Percentiles rank a stretch among this genome's conserved stretches.
phyloP scores from a whole-genome alignment of 2,113 vertebrate genomes.

The Trogon melanurus region DNA sequence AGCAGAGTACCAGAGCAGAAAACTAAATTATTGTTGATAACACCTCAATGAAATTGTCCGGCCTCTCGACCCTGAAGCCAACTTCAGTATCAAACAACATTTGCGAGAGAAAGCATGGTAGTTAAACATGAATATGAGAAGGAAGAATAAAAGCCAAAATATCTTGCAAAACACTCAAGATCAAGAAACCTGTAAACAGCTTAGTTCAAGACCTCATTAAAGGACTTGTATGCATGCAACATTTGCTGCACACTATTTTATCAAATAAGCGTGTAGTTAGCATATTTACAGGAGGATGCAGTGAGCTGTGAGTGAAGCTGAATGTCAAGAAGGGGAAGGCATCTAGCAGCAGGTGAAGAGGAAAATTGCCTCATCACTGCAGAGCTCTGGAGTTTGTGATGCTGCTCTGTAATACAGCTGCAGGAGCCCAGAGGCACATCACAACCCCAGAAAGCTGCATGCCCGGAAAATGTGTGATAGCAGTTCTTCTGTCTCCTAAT shows the following conservation, averaged over 20 bases:
- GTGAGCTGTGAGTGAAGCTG: not conserved
- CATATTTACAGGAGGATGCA: not conserved
- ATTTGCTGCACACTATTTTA: not conserved
- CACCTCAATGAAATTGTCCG: not conserved
- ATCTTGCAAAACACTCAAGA: not conserved
- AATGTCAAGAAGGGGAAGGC: not conserved
- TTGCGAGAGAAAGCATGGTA: rapidly evolving
- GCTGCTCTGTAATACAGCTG: not conserved
- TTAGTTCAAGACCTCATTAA: not conserved
- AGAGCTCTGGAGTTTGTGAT: not conserved
- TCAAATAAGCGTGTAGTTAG: not conserved
- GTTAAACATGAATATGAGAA: not conserved
- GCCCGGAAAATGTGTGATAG: not conserved
- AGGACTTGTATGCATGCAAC: not conserved
- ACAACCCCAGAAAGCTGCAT: not conserved
- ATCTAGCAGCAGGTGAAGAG: not conserved
- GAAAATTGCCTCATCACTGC: not conserved
- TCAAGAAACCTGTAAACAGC: not conserved
- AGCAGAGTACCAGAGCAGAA: not conserved
- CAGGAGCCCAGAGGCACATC: not conserved
- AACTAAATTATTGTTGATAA: not conserved
- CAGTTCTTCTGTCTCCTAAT: not conserved
- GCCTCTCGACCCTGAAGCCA: not conserved
- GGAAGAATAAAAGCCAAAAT: not conserved
- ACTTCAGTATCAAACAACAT: not conserved